Evolutionary conservation across 1,140 invertebrate genomes (phyloP), one percentile per base, ranked within the genome.

Genomic region (Zeugodacus cucurbitae): DNA sequence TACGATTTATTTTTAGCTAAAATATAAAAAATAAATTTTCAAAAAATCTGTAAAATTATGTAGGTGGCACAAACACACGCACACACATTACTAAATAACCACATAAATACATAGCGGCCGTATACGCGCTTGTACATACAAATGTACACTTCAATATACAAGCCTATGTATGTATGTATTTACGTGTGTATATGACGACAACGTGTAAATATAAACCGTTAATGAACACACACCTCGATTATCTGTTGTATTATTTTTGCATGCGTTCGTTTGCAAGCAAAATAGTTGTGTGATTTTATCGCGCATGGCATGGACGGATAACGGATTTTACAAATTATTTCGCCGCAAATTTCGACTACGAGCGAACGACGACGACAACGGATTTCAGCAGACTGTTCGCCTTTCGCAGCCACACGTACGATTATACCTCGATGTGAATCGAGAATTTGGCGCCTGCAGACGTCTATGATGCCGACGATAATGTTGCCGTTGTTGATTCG

Each of bases 271-370:
- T 92, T 92, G 92, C 92, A 93, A 92, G 92, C 93, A 93, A 93
- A 93, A 93, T 91, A 93, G 91, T 92, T 93, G 92, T 90, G 90
- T 91, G 91, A 93, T 90, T 93, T 93, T 93, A 93, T 93, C 93
- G 92, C 93, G 93, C 93, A 93, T 93, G 93, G 93, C 93, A 93
- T 93, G 92, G 92, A 93, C 93, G 91, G 91, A 91, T 92, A 91
- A 92, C 89, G 91, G 93, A 90, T 90, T 90, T 89, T 89, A 90
- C 89, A 91, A 92, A 91, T 93, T 91, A 91, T 93, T 92, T 93
- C 91, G 91, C 90, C 91, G 91, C 90, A 90, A 93, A 93, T 93
- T 90, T 90, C 86, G 89, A 89, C 90, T 89, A 90, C 90, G 89
- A 91, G 89, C 88, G 86, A 88, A 88, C 88, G 86, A 88, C 57